Evolutionary conservation across 2,113 vertebrate species (phyloP), one percentile per base, ranked within the genome.

Genomic region (Odontesthes bonariensis): DNA sequence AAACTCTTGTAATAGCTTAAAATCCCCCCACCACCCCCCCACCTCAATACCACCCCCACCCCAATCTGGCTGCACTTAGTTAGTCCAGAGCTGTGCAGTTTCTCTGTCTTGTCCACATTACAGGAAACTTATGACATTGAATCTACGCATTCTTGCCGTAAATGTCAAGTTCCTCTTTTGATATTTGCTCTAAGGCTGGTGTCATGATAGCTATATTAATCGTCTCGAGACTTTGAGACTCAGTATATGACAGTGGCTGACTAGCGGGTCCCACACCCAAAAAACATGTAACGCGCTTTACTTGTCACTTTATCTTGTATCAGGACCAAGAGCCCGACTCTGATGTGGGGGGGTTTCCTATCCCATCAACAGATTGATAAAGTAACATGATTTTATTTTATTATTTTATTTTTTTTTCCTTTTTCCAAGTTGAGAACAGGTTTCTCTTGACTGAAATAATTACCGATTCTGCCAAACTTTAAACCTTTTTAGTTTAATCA

Each of bases 91-190:
- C 4, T n/a, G 56, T 2, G 1, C 5, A 35, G 17, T 52, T 65
- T 22, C 19, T 33, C 32, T 20, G 31, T 4, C 12, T n/a, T 69
- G 73, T 8, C 42, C 14, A 23, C 35, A 38, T 38, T 27, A 60
- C 32, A 42, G 51, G 44, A 67, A 64, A 78, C 53, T 65, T 5
- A 7, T 51, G 27, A n/a, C 49, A 2, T 19, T 0, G 19, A 56
- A 58, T 19, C 58, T 51, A 17, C 44, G 8, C 59, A 19, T 58
- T 20, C 0, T 54, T 3, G n/a, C 17, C 7, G 1, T 7, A 13
- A 22, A 53, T 47, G 9, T 31, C 12, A 62, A 70, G 40, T 67
- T 70, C 40, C 54, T 27, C 19, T 17, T 70, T 61, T 55, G 10
- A 3, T 1, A 1, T 59, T 51, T 58, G 14, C 5, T 81, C 35